Evolutionary conservation across 2,113 vertebrate species (phyloP), one percentile per base, ranked within the genome.

Genomic region (Podarcis muralis): DNA sequence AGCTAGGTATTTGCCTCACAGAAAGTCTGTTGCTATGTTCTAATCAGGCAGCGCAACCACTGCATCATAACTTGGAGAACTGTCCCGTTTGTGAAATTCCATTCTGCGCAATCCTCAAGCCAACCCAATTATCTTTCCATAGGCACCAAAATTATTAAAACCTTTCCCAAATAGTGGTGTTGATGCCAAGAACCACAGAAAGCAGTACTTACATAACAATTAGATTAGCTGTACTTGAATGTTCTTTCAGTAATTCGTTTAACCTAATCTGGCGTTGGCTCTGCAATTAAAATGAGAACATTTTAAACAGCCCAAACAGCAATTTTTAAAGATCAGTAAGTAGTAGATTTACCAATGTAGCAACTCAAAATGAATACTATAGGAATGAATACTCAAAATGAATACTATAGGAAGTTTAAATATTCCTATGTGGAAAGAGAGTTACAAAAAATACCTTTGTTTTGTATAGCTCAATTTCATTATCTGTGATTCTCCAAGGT

Each of bases 401-500:
- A 22, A 0, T n/a, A 71, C 81, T 1, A 84, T 77, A 86, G 25
- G 4, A 81, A 83, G 9, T 22, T 62, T 13, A 79, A 35, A 83
- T 0, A 0, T 1, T 74, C 69, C 22, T 68, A 4, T 12, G 3
- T 40, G 57, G 40, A 11, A 75, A 4, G 32, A 43, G n/a, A 30
- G 83, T 18, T 37, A 78, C 7, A 85, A 89, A 5, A 86, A 53
- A 59, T 93, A 99, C 99, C 98, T 99, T 99, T 92, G 98, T 98
- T 90, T 98, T 99, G 95, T 99, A 99, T 87, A 99, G 97, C 94
- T 99, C 99, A 93, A 99, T 95, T 95, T 99, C 99, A 48, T 99
- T 98, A 95, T 99, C 99, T 20, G 99, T 99, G 96, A 99, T 99
- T 93, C 98, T 97, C 98, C 99, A 99, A 0, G 99, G 99, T 65